Evolutionary conservation across 2,113 vertebrate species (phyloP), one percentile per base, ranked within the genome.

Genomic region (Petaurus breviceps): DNA sequence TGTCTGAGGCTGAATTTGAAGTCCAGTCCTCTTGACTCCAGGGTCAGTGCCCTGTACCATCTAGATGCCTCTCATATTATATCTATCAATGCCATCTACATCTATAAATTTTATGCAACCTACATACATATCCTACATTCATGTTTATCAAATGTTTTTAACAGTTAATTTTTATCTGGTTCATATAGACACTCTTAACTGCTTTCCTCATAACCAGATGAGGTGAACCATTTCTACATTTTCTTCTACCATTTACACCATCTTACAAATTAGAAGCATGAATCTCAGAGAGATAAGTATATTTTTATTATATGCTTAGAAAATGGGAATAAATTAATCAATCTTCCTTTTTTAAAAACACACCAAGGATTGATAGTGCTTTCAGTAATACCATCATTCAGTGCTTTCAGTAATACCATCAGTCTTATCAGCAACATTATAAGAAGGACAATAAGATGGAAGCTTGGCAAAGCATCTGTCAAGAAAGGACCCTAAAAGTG

Each of bases 241-340:
- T n/a, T n/a, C n/a, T 37, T 68, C 37, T 68, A 37, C 37, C n/a
- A n/a, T 68, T 68, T 68, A n/a, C 28, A 11, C 28, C 12, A 5
- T 37, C 3, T 28, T 68, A 68, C 14, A n/a, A 68, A 68, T 68
- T 68, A 84, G 68, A 22, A 84, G 23, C 16, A 19, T 84, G 68
- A 43, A 84, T 19, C 37, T 43, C 68, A 43, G 68, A 84, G 37
- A 84, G 37, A 16, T 22, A 22, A 84, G 37, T 22, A 92, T 7
- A 91, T 96, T 92, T 55, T 43, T 90, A 43, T 93, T 77, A 31
- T 12, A 10, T 55, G 23, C 57, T 61, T 28, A 96, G 16, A 97
- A 95, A 93, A 92, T 51, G 11, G 68, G 51, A 94, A 93, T 50
- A 26, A 1, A 52, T 92, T 96, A 95, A 54, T 28, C 91, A 91